These are phyloP conservation scores for Toxotes chatareus DNA, from an alignment of 2,113 vertebrate genomes.

Conservation along the genomic window DNA sequence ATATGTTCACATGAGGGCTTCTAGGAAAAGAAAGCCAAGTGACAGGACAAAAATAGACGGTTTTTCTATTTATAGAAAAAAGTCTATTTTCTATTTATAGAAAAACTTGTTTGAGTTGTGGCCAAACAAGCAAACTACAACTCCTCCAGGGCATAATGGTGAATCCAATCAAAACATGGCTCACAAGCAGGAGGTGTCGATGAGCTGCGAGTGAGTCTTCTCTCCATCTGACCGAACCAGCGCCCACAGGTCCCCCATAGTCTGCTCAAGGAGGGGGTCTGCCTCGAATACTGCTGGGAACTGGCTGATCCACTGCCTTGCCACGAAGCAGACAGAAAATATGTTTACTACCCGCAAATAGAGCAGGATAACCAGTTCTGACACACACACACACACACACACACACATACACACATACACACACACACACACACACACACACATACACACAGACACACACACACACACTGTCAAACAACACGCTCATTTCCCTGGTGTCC, in stretches of 20 bases:
- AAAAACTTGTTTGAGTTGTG: background rate
- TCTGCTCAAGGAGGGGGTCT: conserved; percentile 86
- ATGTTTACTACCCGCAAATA: conserved; percentile 69
- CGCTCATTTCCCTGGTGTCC: background rate
- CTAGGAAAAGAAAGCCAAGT: conserved; percentile 59
- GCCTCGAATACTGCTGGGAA: conserved; percentile 87
- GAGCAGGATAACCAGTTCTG: conserved; percentile 53
- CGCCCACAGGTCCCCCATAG: conserved; percentile 88
- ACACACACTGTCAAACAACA: conserved; percentile 1
- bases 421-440: background rate
- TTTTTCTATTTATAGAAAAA: conserved; percentile 31
- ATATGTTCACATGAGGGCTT: conserved; percentile 72
- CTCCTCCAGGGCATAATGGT: background rate
- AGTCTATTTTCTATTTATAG: conserved; percentile 17
- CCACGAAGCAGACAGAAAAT: conserved; percentile 51
- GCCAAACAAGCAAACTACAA: background rate
- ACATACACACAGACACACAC: background rate
- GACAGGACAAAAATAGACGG: background rate
- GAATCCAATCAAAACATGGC: conserved; percentile 51
- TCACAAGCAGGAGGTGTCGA: conserved; percentile 87
- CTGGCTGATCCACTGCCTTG: conserved; percentile 89
- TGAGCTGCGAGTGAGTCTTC: conserved; percentile 78
- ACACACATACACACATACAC: background rate
- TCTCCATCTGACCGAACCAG: conserved; percentile 83
- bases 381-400: conserved; percentile 1